These are phyloP conservation scores for Thumatha senex DNA, from an alignment of 2,888 invertebrate species.

Conservation along the genomic window DNA sequence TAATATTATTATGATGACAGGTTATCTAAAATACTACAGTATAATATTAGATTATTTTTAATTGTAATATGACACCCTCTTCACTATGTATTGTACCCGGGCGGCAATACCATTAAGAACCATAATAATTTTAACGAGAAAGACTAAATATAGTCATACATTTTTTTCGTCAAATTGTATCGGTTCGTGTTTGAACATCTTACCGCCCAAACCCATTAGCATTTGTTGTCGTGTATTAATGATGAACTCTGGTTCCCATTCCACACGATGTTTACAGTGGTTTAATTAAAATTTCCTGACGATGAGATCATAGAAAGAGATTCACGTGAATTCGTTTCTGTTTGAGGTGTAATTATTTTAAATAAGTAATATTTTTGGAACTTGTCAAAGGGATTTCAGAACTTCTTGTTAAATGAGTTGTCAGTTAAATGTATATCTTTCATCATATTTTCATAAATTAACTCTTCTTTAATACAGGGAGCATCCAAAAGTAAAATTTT, in stretches of 20 bases:
- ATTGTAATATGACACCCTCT: too few relatives aligned
- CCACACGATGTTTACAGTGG: conserved; percentile 52
- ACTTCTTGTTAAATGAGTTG: too few relatives aligned
- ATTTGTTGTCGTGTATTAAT: conserved; percentile 59
- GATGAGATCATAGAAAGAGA: conserved; percentile 41
- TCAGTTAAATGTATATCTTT: too few relatives aligned
- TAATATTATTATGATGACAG: too few relatives aligned
- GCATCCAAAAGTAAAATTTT: too few relatives aligned
- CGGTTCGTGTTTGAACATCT: conserved; percentile 35
- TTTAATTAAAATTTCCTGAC: conserved; percentile 61
- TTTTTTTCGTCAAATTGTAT: conserved; percentile 27
- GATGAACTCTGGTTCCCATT: conserved; percentile 47
- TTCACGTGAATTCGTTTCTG: conserved; percentile 45
- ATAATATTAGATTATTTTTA: too few relatives aligned
- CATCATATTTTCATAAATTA: too few relatives aligned
- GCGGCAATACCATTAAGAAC: not conserved
- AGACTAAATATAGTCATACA: conserved; percentile 27
- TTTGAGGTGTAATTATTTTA: not conserved
- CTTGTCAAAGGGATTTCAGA: too few relatives aligned
- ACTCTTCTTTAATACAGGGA: too few relatives aligned
- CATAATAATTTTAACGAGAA: conserved; percentile 27
- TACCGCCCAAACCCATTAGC: conserved; percentile 48
- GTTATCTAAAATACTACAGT: too few relatives aligned
- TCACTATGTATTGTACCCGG: too few relatives aligned
- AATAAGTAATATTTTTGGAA: too few relatives aligned